Evolutionary conservation across 2,888 invertebrate genomes (phyloP).

Genomic region (Drosophila anceps): DNA sequence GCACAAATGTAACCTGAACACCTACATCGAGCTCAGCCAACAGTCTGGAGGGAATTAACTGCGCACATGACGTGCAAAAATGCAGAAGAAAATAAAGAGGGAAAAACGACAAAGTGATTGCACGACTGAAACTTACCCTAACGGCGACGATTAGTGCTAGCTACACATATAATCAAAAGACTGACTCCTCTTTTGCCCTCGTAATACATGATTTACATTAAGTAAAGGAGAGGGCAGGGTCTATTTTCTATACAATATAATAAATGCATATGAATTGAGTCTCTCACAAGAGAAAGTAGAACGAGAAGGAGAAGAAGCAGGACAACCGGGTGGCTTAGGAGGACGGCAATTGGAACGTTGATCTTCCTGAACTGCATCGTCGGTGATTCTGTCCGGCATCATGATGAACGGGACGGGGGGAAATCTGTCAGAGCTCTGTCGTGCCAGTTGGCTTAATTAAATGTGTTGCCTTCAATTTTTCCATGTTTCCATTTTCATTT

Average conservation of each 20-base stretch:
- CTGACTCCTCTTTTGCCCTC: not conserved
- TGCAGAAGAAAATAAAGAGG: constrained; percentile 16
- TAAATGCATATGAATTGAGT: not conserved
- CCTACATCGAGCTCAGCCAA: not conserved
- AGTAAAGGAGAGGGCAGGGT: not conserved
- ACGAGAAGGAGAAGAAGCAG: not conserved
- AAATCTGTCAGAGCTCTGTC: constrained; percentile 36
- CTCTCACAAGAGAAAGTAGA: not conserved
- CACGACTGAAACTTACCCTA: constrained; percentile 18
- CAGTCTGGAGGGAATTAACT: constrained; percentile 26
- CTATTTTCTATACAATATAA: not conserved
- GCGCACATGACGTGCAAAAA: constrained; percentile 38
- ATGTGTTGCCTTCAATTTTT: constrained; percentile 49
- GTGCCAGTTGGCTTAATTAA: constrained; percentile 67
- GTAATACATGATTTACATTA: not conserved
- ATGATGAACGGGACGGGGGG: not conserved
- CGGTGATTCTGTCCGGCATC: constrained; percentile 41
- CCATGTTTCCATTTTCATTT: constrained; percentile 17
- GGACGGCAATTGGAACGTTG: constrained; percentile 11
- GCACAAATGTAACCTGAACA: not conserved
- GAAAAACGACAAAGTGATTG: not conserved
- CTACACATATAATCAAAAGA: not conserved
- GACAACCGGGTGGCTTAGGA: not conserved
- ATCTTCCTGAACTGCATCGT: constrained; percentile 37
- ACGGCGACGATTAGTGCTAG: not conserved